Evolutionary conservation across 2,888 invertebrate species (phyloP), one percentile per base, ranked within the genome.

Genomic region (Zygothrica quintamaculata): DNA sequence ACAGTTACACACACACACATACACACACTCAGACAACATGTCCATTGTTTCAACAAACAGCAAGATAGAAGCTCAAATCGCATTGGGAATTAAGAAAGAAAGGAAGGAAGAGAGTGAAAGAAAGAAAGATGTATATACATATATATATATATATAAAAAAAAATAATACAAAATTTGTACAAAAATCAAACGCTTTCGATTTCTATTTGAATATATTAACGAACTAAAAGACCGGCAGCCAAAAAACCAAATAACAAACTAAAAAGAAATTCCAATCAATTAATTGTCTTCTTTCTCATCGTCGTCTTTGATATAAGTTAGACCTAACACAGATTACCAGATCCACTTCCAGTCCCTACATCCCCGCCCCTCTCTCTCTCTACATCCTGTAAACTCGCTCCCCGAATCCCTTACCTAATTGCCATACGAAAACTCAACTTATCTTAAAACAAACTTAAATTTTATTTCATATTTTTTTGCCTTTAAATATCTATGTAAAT

Each of bases 241-340:
- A 40, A 15, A 26, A 50, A 40, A 37, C 22, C 53, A 15, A 46
- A 55, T 22, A 12, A 51, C 44, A 36, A 47, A 77, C 66, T 69
- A 73, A 77, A 80, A 84, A 84, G 80, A 80, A 80, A 80, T 80
- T 80, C 80, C 80, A 82, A 87, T 80, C 82, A 77, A 80, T 87
- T 87, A 65, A 87, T 87, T 65, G 74, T 62, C 53, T 58, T 76
- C 51, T 61, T 22, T 47, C 47, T 37, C 37, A 43, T 60, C 52
- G 4, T 52, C 47, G 29, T 59, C 58, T 55, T 29, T 12, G 34
- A 44, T 52, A 43, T 47, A n/a, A n/a, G 50, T 42, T 40, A 12
- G 44, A 15, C 29, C 26, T 31, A 5, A 29, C 37, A 16, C 22
- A 59, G 13, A 34, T n/a, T 18, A 7, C 15, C 2, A 8, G 3